Evolutionary conservation across 64 coral and sea anemone genomes (phyloP).

Genomic region (Actinia equina): DNA sequence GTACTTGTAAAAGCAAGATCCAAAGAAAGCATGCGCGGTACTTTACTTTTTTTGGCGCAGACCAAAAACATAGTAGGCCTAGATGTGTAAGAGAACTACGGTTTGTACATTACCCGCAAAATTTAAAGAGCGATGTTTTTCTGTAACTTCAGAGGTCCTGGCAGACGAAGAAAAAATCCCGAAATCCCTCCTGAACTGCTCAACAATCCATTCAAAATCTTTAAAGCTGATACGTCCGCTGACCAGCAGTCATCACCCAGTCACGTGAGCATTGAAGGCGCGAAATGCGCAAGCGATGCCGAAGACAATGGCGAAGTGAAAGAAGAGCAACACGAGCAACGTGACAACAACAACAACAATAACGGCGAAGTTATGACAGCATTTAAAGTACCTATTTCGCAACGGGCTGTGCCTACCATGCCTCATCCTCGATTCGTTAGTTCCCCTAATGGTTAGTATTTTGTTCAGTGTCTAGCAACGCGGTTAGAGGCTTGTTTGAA

Average conservation of each 20-base stretch:
- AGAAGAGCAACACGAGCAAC: conserved; percentile 49
- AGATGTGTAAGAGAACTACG: not conserved
- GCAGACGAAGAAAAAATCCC: conserved; percentile 85
- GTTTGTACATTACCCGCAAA: not conserved
- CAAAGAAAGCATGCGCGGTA: no score
- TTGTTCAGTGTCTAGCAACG: not conserved
- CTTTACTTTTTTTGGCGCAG: not conserved
- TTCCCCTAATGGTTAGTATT: not conserved
- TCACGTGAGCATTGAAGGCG: conserved; percentile 15
- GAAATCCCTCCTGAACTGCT: conserved; percentile 85
- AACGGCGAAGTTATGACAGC: conserved; percentile 28
- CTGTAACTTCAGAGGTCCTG: conserved; percentile 54
- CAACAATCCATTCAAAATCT: conserved; percentile 85
- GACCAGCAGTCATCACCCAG: conserved; percentile 13
- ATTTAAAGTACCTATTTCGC: conserved; percentile 55
- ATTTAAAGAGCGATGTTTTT: not conserved
- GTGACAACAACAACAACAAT: conserved; percentile 78
- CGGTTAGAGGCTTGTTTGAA: no score
- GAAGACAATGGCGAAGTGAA: conserved; percentile 34
- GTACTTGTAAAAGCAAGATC: not conserved
- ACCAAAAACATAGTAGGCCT: not conserved
- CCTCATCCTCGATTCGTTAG: not conserved
- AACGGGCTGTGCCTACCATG: not conserved
- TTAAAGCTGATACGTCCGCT: conserved; percentile 55
- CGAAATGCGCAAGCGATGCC: conserved; percentile 14